These are phyloP conservation scores for Torymus auratus DNA, from an alignment of 2,888 invertebrate species.

Conservation along the genomic window DNA sequence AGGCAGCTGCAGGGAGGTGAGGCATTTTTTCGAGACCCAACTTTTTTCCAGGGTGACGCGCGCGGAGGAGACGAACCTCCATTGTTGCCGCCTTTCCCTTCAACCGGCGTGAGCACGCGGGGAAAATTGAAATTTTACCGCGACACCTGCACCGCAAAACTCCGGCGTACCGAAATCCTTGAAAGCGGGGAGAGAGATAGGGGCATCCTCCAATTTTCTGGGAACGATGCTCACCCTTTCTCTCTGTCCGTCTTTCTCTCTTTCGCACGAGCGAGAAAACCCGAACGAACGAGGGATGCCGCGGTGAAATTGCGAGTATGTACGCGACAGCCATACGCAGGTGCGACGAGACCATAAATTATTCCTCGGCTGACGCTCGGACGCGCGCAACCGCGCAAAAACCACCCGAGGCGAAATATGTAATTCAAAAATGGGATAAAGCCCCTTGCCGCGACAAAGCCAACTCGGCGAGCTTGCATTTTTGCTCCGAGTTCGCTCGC, in stretches of 20 bases:
- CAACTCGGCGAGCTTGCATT: too few relatives aligned
- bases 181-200: too few relatives aligned
- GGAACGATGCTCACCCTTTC: background rate
- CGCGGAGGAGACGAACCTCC: too few relatives aligned
- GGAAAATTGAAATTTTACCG: conserved; percentile 67
- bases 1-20: too few relatives aligned
- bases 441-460: background rate
- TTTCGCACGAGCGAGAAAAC: background rate
- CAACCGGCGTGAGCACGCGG: background rate
- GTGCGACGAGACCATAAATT: conserved; percentile 54
- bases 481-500: too few relatives aligned
- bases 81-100: background rate
- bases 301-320: conserved; percentile 43
- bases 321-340: conserved; percentile 30
- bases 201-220: conserved; percentile 48
- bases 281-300: background rate
- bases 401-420: conserved; percentile 45
- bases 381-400: conserved; percentile 1
- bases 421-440: conserved; percentile 50
- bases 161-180: conserved; percentile 25
- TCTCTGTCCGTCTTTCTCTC: too few relatives aligned
- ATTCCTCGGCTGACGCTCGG: conserved; percentile 37
- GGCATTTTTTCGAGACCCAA: too few relatives aligned
- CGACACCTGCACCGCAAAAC: conserved; percentile 59
- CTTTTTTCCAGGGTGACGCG: too few relatives aligned